Evolutionary conservation across 2,113 vertebrate species (phyloP).

Genomic region (Amazona guildingii): DNA sequence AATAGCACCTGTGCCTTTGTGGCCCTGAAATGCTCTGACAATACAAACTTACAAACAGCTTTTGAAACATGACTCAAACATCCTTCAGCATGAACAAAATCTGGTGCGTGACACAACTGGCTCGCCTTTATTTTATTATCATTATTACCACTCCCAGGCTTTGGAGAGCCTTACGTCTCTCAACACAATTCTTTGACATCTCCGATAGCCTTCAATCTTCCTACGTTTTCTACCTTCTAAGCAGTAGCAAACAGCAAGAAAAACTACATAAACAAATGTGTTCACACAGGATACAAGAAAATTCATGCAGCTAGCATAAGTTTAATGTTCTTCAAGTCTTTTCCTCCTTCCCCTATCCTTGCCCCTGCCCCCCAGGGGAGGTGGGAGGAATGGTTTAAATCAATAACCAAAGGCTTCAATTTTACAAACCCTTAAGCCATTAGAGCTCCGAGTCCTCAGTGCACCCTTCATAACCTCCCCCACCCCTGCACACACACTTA

Average conservation of each 20-base stretch:
- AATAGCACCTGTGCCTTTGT: neutral
- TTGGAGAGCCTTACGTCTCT: neutral
- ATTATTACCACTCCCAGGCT: neutral
- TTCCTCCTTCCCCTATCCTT: neutral
- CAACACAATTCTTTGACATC: neutral
- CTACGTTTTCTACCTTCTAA: neutral
- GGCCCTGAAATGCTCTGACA: neutral
- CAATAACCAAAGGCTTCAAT: slow-evolving; percentile 62
- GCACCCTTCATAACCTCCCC: neutral
- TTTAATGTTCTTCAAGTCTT: neutral
- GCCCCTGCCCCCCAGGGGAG: slow-evolving; percentile 5
- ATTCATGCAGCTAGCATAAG: neutral
- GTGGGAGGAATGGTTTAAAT: slow-evolving; percentile 67
- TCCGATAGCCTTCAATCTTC: neutral
- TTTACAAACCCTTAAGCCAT: slow-evolving; percentile 56
- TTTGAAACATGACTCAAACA: slow-evolving; percentile 19
- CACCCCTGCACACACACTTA: neutral
- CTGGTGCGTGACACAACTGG: neutral
- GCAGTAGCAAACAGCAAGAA: neutral
- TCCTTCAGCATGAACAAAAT: neutral
- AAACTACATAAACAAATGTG: neutral
- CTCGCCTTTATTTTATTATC: neutral
- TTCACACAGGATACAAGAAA: neutral
- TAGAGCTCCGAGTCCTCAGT: neutral
- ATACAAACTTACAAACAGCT: neutral